Conservation (phyloP, 1,140 invertebrate species). For the Gonioctena quinquepunctata region DNA sequence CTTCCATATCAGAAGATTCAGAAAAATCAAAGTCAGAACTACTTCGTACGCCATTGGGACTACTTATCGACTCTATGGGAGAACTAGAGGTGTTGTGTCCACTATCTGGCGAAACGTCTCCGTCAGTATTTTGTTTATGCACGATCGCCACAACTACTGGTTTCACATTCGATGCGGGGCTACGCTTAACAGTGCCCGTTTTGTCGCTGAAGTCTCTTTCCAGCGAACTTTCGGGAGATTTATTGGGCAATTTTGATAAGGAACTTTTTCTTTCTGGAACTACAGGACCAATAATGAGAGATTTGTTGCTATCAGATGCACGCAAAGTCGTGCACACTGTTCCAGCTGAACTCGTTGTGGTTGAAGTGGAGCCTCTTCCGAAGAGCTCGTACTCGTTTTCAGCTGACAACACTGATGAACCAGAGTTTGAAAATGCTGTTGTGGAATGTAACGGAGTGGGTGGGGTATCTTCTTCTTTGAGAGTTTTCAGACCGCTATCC, state of each 20-base stretch:
- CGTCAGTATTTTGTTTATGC: constrained; percentile 65
- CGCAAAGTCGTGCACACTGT: constrained; percentile 83
- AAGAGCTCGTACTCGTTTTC: constrained; percentile 90
- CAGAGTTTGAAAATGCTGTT: constrained; percentile 61
- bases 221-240: constrained; percentile 59
- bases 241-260: constrained; percentile 57
- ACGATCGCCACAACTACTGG: constrained; percentile 61
- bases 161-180: constrained; percentile 57
- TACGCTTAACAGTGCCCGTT: constrained; percentile 63
- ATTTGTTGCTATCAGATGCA: constrained; percentile 62
- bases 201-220: constrained; percentile 63
- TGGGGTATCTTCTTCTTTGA: constrained; percentile 77
- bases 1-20: constrained; percentile 83
- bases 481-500: constrained; percentile 88
- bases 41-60: constrained; percentile 68
- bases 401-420: constrained; percentile 63
- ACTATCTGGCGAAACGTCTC: constrained; percentile 74
- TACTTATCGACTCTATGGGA: constrained; percentile 73
- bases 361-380: constrained; percentile 85
- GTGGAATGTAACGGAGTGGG: constrained; percentile 67
- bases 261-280: constrained; percentile 79
- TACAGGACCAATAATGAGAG: constrained; percentile 65
- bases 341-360: constrained; percentile 86
- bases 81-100: constrained; percentile 81
- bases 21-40: constrained; percentile 75